Conservation (phyloP, 1,140 invertebrate genomes). For the Drosophila pandora region DNA sequence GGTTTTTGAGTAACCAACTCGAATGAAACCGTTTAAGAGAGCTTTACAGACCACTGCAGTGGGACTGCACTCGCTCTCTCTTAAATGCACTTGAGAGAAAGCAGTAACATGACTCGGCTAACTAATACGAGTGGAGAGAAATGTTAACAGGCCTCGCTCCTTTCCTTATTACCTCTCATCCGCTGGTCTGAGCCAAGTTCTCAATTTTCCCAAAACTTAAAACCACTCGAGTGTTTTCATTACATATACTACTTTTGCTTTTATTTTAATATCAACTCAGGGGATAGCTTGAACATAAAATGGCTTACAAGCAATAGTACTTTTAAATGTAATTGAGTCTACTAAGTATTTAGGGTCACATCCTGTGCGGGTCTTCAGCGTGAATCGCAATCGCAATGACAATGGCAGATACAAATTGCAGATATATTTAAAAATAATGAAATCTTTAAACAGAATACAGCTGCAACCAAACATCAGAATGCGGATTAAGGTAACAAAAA, state of each 20-base stretch:
- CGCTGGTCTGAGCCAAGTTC: not conserved
- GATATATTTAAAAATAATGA: not conserved
- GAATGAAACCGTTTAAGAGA: conserved; percentile 5
- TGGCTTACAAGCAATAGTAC: conserved; percentile 41
- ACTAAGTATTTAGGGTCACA: conserved; percentile 27
- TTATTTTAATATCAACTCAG: conserved; percentile 47
- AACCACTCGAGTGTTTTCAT: conserved; percentile 5
- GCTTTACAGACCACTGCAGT: not conserved
- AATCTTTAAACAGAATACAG: not conserved
- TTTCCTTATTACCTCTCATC: not conserved
- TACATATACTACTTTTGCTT: conserved; percentile 48
- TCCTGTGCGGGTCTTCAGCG: conserved; percentile 19
- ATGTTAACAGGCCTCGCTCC: not conserved
- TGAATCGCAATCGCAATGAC: not conserved
- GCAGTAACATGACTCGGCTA: not conserved
- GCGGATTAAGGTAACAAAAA: conserved; percentile 1
- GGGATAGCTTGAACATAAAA: conserved; percentile 45
- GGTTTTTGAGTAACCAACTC: not conserved
- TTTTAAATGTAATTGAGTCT: conserved; percentile 40
- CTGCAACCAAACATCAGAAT: not conserved
- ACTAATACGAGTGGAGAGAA: not conserved
- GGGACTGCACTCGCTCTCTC: conserved; percentile 12
- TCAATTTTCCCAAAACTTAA: not conserved
- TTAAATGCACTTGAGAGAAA: conserved; percentile 29
- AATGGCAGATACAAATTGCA: not conserved